A percentile compares a stretch with the other conserved stretches of the same genome.
Conservation (phyloP, 2,113 vertebrate genomes). For the Colinus virginianus region DNA sequence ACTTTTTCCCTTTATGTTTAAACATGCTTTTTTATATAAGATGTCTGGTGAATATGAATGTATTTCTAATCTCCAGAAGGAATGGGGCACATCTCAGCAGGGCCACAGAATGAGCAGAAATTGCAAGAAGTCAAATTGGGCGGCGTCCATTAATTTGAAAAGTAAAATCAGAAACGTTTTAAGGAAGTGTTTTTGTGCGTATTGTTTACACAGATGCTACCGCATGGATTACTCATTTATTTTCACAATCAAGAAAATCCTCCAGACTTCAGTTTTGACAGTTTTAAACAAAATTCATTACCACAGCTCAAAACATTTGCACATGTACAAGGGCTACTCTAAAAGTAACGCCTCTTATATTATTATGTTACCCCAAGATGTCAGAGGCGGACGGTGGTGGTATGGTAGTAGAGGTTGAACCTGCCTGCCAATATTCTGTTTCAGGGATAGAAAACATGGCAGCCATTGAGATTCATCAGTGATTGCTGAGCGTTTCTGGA, state of each 20-base stretch:
- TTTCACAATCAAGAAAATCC: conserved; percentile 26
- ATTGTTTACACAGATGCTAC: conserved; percentile 30
- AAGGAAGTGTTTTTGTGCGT: not conserved
- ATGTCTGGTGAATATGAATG: not conserved
- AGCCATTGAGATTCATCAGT: too few species aligned
- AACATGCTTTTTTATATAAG: not conserved
- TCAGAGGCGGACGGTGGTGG: not conserved
- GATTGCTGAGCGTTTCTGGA: too few species aligned
- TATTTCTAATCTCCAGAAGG: not conserved
- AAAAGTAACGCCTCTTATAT: not conserved
- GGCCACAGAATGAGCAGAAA: not conserved
- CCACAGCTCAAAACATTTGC: conserved; percentile 24
- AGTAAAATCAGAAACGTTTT: conserved; percentile 14
- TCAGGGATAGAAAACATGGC: not conserved
- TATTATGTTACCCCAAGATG: not conserved
- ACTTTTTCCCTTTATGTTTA: not conserved
- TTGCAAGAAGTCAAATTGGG: conserved; percentile 34
- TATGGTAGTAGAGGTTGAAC: not conserved
- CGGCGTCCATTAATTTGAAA: conserved; percentile 29
- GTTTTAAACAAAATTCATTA: conserved; percentile 50
- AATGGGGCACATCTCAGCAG: not conserved
- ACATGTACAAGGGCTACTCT: not conserved
- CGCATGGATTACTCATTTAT: conserved; percentile 42
- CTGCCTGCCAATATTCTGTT: not conserved
- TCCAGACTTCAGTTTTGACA: conserved; percentile 50